A percentile compares a stretch with the other conserved stretches of the same genome.
phyloP scores from a whole-genome alignment of 1,140 invertebrate species.

The Laodelphax striatellus region DNA sequence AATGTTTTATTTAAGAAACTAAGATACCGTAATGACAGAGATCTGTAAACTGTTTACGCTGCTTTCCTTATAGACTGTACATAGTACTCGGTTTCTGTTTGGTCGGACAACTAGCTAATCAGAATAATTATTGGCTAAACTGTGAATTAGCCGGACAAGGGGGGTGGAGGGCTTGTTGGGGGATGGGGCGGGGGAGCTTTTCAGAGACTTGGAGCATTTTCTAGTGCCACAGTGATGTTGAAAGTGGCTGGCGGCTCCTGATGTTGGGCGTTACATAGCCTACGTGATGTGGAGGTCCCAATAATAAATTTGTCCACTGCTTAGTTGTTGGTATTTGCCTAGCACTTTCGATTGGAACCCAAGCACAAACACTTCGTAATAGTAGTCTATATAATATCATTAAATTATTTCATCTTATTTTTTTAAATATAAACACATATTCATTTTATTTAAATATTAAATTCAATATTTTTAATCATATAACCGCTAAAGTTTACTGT shows the following conservation, averaged over 20 bases:
- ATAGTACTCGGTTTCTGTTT: not conserved
- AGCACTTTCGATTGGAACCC: slow-evolving; percentile 8
- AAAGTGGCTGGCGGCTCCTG: not conserved
- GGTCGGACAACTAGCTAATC: not conserved
- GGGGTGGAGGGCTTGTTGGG: slow-evolving; percentile 1
- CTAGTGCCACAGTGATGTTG: too few species aligned
- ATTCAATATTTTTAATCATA: slow-evolving; percentile 22
- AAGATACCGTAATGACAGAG: not conserved
- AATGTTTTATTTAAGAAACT: not conserved
- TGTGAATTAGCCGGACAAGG: too few species aligned
- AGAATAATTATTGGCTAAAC: too few species aligned
- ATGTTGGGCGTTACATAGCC: not conserved
- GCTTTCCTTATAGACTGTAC: slow-evolving; percentile 8
- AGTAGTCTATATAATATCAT: not conserved
- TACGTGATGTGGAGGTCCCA: not conserved
- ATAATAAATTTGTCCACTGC: not conserved
- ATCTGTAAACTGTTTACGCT: slow-evolving; percentile 27
- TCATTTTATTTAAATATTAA: slow-evolving; percentile 21
- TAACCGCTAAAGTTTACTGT: slow-evolving; percentile 21
- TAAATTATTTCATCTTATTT: slow-evolving; percentile 16
- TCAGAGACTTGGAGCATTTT: slow-evolving; percentile 10
- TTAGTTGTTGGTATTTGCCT: not conserved
- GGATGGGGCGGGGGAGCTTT: slow-evolving; percentile 7
- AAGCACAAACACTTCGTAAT: slow-evolving; percentile 14
- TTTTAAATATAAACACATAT: slow-evolving; percentile 14